Conservation (phyloP, 2,888 invertebrate species). For the Phragmatobia fuliginosa region DNA sequence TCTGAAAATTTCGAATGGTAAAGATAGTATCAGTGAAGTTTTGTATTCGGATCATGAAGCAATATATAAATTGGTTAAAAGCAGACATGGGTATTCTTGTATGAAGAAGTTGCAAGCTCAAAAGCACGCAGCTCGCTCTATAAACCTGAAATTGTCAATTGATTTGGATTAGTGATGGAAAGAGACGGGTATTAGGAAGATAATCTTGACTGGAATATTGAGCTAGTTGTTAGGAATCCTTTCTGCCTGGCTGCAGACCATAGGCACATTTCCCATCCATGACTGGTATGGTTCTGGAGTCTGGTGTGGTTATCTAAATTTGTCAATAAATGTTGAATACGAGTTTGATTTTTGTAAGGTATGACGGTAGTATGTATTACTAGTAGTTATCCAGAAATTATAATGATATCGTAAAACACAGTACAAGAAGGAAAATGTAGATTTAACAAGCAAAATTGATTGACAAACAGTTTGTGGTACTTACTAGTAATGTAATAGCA, state of each 20-base stretch:
- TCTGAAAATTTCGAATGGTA: not conserved
- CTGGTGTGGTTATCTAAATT: not conserved
- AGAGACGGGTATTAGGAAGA: not conserved
- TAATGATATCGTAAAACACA: too few relatives aligned
- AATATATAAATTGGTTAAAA: conserved; percentile 1
- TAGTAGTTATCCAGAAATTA: too few relatives aligned
- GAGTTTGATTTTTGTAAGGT: too few relatives aligned
- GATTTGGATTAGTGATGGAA: not conserved
- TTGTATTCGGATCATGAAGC: conserved; percentile 8
- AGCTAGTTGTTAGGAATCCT: not conserved
- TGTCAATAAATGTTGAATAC: too few relatives aligned
- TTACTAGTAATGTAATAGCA: too few relatives aligned
- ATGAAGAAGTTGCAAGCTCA: not conserved
- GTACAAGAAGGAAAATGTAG: too few relatives aligned
- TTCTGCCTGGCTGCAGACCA: not conserved
- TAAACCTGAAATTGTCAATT: not conserved
- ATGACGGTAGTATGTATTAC: too few relatives aligned
- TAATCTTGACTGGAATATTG: not conserved
- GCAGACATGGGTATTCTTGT: not conserved
- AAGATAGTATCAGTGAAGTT: not conserved
- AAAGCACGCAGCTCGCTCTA: not conserved
- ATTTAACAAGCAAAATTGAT: too few relatives aligned
- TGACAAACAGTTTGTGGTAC: too few relatives aligned
- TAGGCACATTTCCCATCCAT: not conserved
- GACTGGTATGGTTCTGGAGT: too few relatives aligned